phyloP scores from a whole-genome alignment of 2,797 vertebrate species.

The Epinephelus malabaricus region DNA sequence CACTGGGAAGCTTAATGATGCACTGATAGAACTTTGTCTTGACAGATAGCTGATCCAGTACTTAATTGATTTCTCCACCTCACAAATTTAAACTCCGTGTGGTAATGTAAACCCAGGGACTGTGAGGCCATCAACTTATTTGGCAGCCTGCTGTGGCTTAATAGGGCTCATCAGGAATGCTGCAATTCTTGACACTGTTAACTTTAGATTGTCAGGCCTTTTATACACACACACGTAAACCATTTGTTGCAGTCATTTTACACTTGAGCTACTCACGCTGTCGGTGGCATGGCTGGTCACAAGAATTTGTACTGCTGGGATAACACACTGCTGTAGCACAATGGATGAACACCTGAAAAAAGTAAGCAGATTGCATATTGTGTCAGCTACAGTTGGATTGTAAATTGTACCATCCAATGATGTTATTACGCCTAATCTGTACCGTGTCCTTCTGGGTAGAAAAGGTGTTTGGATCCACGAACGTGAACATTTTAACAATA shows the following conservation, averaged over 20 bases:
- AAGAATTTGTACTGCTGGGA: conserved; percentile 66
- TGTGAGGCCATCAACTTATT: background rate
- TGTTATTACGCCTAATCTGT: background rate
- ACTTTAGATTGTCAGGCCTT: background rate
- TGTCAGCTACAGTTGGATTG: background rate
- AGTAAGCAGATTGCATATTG: background rate
- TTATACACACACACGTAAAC: background rate
- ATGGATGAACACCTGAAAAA: conserved; percentile 82
- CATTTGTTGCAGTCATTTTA: background rate
- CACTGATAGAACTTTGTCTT: background rate
- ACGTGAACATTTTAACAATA: conserved; percentile 80
- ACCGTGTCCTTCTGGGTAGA: conserved; percentile 64
- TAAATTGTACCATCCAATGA: too few species aligned
- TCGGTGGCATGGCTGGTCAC: conserved; percentile 75
- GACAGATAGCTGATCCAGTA: background rate
- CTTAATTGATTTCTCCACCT: background rate
- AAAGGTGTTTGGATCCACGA: conserved; percentile 66
- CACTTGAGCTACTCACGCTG: conserved; percentile 73
- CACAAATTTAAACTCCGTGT: too few species aligned
- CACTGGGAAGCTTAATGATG: too few species aligned
- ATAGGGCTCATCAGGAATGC: background rate
- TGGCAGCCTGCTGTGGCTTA: background rate
- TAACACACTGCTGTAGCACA: conserved; percentile 79
- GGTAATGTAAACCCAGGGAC: background rate
- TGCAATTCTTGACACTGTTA: background rate